Conservation (phyloP, 2,888 invertebrate genomes). For the Dorcus parallelipipedus region DNA sequence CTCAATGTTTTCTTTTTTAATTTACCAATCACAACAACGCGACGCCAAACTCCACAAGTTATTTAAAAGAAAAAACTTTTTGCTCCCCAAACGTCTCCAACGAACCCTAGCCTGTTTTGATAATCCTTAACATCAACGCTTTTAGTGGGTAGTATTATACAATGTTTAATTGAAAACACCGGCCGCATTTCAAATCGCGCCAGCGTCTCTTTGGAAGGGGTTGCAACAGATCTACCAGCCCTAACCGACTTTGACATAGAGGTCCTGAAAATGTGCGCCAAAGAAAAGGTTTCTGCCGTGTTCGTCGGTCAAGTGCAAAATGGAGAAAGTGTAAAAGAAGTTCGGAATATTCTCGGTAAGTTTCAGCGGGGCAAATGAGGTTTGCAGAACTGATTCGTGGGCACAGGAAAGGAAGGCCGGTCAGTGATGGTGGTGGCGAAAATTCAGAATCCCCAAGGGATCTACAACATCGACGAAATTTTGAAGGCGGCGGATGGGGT, state of each 20-base stretch:
- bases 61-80: no score
- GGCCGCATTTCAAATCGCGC: slow-evolving; percentile 55
- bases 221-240: slow-evolving; percentile 48
- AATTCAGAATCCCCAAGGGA: slow-evolving; percentile 98
- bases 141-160: slow-evolving; percentile 39
- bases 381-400: neutral
- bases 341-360: slow-evolving; percentile 51
- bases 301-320: slow-evolving; percentile 75
- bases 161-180: slow-evolving; percentile 53
- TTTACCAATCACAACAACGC: no score
- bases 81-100: neutral
- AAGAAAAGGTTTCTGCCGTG: slow-evolving; percentile 70
- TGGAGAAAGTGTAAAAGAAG: slow-evolving; percentile 62
- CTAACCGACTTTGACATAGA: slow-evolving; percentile 49
- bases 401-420: slow-evolving; percentile 75
- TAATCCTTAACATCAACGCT: neutral
- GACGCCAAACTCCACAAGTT: no score
- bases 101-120: neutral
- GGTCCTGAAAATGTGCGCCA: slow-evolving; percentile 59
- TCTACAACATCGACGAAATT: slow-evolving; percentile 91
- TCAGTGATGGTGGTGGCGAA: slow-evolving; percentile 96
- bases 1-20: no score
- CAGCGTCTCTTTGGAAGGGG: slow-evolving; percentile 54
- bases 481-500: slow-evolving; percentile 92
- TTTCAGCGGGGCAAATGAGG: neutral